Conservation (phyloP, 2,113 vertebrate genomes). For the Parus major region DNA sequence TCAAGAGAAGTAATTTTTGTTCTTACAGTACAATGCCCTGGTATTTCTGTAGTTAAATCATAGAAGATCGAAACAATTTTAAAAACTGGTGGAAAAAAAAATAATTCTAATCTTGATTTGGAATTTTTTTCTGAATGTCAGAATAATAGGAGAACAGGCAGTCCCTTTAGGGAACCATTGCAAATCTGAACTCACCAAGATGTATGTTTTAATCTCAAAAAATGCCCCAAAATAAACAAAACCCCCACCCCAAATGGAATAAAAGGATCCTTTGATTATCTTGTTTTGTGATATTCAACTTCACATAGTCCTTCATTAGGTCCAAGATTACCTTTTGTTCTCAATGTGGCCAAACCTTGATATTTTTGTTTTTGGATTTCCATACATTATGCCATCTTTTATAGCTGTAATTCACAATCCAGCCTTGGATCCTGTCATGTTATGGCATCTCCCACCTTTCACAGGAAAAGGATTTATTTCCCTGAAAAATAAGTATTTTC, state of each 20-base stretch:
- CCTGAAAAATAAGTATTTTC: neutral
- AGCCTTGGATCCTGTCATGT: neutral
- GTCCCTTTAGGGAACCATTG: neutral
- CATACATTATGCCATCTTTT: neutral
- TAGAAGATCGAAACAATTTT: neutral
- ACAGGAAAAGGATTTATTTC: neutral
- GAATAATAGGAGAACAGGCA: neutral
- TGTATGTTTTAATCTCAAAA: neutral
- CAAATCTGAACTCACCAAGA: neutral
- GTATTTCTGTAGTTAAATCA: neutral
- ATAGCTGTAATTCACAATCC: neutral
- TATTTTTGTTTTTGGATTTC: neutral
- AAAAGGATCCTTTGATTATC: neutral
- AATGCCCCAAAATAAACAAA: fast-evolving
- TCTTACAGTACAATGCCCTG: neutral
- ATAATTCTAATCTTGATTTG: neutral
- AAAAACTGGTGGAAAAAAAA: neutral
- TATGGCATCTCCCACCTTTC: neutral
- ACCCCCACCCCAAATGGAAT: fast-evolving
- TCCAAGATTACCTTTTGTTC: neutral
- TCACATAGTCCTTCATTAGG: neutral
- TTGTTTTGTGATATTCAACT: neutral
- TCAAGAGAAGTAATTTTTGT: neutral
- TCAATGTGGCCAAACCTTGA: neutral
- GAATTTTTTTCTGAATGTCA: neutral